phyloP scores from a whole-genome alignment of 37 sponge, comb jelly and placozoan genomes.

The Dysidea cf. avara region DNA sequence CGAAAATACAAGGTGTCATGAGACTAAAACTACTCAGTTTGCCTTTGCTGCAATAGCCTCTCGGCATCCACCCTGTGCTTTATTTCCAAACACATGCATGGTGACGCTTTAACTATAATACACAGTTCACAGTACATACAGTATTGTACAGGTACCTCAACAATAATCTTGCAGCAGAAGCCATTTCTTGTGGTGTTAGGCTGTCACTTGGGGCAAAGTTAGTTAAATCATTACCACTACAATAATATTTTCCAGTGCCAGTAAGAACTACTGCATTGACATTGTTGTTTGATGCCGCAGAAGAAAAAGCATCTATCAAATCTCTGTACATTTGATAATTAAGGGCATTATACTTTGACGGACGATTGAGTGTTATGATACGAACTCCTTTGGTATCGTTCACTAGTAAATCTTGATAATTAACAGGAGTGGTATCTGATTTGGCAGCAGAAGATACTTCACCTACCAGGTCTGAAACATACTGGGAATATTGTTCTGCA shows the following conservation, averaged over 20 bases:
- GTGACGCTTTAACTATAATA: not conserved
- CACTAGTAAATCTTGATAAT: slow-evolving; percentile 45
- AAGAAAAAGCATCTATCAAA: slow-evolving; percentile 45
- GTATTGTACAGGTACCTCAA: slow-evolving; percentile 49
- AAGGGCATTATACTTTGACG: slow-evolving; percentile 81
- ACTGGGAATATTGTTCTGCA: too few species aligned
- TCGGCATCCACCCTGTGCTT: too few species aligned
- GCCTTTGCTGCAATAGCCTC: too few species aligned
- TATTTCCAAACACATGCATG: too few species aligned
- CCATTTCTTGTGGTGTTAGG: slow-evolving; percentile 75
- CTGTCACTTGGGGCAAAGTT: slow-evolving; percentile 79
- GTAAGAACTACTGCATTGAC: slow-evolving; percentile 75
- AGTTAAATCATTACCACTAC: slow-evolving; percentile 92
- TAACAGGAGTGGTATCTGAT: not conserved
- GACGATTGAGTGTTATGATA: slow-evolving; percentile 86
- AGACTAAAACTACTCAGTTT: too few species aligned
- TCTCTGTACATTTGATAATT: slow-evolving; percentile 84
- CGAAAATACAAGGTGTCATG: too few species aligned
- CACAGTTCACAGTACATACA: not conserved
- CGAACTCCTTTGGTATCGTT: slow-evolving; percentile 59
- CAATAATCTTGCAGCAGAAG: slow-evolving; percentile 42
- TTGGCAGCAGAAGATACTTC: not conserved
- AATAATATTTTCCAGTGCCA: slow-evolving; percentile 92
- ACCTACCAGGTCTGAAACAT: not conserved
- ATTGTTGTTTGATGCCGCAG: slow-evolving; percentile 59